Conservation (phyloP, 2,888 invertebrate genomes). For the Ellobium chinense region DNA sequence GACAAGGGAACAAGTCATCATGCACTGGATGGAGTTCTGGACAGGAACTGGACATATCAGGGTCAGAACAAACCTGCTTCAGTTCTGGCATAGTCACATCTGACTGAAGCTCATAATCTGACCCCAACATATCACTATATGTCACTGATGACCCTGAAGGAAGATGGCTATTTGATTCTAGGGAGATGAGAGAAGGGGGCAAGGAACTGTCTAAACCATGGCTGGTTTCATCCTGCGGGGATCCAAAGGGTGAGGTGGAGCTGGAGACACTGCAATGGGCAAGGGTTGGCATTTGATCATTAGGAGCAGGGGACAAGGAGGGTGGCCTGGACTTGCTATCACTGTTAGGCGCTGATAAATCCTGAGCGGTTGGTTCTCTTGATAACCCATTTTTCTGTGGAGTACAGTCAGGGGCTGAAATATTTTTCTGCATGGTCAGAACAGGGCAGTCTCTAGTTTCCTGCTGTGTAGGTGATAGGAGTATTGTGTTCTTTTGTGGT, state of each 20-base stretch:
- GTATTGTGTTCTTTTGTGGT: no score
- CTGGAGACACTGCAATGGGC: not conserved
- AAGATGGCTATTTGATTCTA: not conserved
- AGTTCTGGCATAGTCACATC: slow-evolving; percentile 8
- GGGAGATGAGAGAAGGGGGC: not conserved
- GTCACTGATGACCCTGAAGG: not conserved
- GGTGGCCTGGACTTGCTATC: slow-evolving; percentile 18
- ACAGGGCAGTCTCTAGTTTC: not conserved
- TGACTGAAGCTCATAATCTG: slow-evolving; percentile 1
- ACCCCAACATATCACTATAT: not conserved
- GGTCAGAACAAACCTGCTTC: not conserved
- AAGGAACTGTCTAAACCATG: not conserved
- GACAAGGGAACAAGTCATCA: not conserved
- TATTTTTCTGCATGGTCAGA: not conserved
- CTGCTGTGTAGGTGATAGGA: no score
- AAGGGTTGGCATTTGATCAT: slow-evolving; percentile 17
- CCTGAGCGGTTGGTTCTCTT: not conserved
- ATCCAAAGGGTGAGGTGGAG: not conserved
- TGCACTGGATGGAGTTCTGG: not conserved
- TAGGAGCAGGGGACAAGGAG: slow-evolving; percentile 26
- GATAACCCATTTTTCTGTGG: not conserved
- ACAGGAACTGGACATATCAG: not conserved
- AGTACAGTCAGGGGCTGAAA: not conserved
- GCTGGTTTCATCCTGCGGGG: not conserved
- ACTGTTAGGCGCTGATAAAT: not conserved